Conservation (phyloP, 2,888 invertebrate genomes). For the Pyralis farinalis region DNA sequence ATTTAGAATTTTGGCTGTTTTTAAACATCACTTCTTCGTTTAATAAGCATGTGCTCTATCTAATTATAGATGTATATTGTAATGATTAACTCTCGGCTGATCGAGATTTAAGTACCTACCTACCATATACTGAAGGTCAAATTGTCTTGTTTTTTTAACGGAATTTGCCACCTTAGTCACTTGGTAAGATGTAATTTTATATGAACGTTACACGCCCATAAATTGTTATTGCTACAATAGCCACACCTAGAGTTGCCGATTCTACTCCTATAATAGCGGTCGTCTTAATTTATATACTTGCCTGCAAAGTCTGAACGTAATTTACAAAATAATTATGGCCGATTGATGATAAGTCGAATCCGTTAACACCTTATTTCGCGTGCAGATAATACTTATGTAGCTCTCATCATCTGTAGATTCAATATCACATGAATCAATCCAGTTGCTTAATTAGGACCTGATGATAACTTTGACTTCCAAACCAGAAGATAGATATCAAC, state of each 20-base stretch:
- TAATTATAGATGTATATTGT: conserved; percentile 26
- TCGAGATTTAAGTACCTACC: conserved; percentile 55
- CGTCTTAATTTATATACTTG: too few species aligned
- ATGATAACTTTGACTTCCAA: too few species aligned
- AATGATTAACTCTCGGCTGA: conserved; percentile 37
- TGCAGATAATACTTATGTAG: too few species aligned
- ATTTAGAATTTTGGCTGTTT: background rate
- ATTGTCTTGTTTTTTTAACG: conserved; percentile 35
- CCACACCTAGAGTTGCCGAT: conserved; percentile 18
- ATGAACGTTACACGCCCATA: background rate
- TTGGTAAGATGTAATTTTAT: background rate
- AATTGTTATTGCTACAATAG: conserved; percentile 3
- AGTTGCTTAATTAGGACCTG: too few species aligned
- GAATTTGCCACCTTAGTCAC: conserved; percentile 40
- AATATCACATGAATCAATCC: too few species aligned
- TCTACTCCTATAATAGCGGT: too few species aligned
- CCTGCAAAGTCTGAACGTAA: too few species aligned
- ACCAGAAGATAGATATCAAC: too few species aligned
- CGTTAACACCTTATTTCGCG: too few species aligned
- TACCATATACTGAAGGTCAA: conserved; percentile 57
- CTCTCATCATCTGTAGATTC: too few species aligned
- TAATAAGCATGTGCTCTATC: conserved; percentile 21
- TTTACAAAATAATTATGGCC: too few species aligned
- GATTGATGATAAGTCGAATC: too few species aligned
- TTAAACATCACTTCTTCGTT: background rate